Evolutionary conservation across 2,888 invertebrate species (phyloP).

Genomic region (Thymelicus lineola): DNA sequence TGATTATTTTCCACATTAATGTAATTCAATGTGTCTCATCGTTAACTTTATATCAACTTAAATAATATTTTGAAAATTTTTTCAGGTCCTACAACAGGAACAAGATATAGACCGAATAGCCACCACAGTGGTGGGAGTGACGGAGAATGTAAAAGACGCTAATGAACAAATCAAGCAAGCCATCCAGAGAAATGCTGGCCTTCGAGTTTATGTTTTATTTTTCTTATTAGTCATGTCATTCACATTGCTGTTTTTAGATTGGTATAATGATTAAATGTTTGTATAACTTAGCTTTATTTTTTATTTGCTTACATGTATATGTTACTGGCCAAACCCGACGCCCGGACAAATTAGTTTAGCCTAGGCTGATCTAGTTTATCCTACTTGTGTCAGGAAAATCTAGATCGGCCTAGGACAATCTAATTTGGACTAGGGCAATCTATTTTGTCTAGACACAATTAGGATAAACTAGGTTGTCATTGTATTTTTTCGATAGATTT

Average conservation of each 20-base stretch:
- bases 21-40: too few species aligned
- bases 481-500: too few species aligned
- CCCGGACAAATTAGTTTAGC: too few species aligned
- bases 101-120: slow-evolving; percentile 96
- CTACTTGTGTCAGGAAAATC: too few species aligned
- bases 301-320: background rate
- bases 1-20: too few species aligned
- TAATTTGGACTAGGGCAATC: too few species aligned
- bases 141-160: slow-evolving; percentile 97
- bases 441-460: too few species aligned
- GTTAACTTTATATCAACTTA: too few species aligned
- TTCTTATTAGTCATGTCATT: slow-evolving; percentile 98
- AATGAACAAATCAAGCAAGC: slow-evolving; percentile 99
- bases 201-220: slow-evolving; percentile 97
- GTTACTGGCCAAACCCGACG: too few species aligned
- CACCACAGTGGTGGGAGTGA: slow-evolving; percentile 94
- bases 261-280: slow-evolving; percentile 94
- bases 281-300: background rate
- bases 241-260: slow-evolving; percentile 97
- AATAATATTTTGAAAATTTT: slow-evolving; percentile 19
- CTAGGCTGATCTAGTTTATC: too few species aligned
- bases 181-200: slow-evolving; percentile 97
- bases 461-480: too few species aligned
- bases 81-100: slow-evolving; percentile 94
- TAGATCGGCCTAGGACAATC: too few species aligned